Evolutionary conservation across 2,888 invertebrate species (phyloP).

Genomic region (Ormyrus thymus): DNA sequence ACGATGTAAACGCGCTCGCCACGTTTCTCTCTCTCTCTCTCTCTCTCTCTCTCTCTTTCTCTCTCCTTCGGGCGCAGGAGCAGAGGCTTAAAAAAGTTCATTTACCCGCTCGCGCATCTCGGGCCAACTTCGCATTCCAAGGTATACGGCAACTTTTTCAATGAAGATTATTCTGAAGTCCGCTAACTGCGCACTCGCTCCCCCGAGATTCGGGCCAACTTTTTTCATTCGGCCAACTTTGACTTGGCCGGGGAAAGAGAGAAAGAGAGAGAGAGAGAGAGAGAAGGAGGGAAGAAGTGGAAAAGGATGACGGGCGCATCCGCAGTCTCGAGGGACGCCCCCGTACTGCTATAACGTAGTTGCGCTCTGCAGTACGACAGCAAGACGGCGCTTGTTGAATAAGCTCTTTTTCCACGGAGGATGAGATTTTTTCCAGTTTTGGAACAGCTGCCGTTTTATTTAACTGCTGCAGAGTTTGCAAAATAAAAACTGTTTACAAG

Average conservation of each 20-base stretch:
- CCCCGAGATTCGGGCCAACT: slow-evolving; percentile 67
- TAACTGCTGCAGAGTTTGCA: too few species aligned
- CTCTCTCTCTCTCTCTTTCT: background rate
- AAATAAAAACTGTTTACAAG: too few species aligned
- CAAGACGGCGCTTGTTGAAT: too few species aligned
- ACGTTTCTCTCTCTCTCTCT: background rate
- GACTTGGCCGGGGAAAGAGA: slow-evolving; percentile 55
- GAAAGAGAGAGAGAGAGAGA: too few species aligned
- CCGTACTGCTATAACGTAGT: too few species aligned
- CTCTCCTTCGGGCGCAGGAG: background rate
- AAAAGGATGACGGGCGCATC: slow-evolving; percentile 38
- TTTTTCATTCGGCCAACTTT: slow-evolving; percentile 71
- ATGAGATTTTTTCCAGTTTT: too few species aligned
- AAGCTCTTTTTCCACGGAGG: too few species aligned
- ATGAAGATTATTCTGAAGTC: slow-evolving; percentile 73
- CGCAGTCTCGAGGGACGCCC: background rate
- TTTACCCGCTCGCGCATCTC: slow-evolving; percentile 23
- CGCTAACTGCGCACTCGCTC: slow-evolving; percentile 66
- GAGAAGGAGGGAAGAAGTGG: slow-evolving; percentile 35
- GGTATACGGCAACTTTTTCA: slow-evolving; percentile 70
- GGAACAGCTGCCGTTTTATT: too few species aligned
- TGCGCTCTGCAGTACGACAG: too few species aligned
- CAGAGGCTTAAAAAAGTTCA: slow-evolving; percentile 47
- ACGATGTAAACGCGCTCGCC: slow-evolving; percentile 40
- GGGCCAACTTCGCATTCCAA: slow-evolving; percentile 57